Conservation (phyloP, 2,888 invertebrate genomes). For the Cyrtodaria siliqua region DNA sequence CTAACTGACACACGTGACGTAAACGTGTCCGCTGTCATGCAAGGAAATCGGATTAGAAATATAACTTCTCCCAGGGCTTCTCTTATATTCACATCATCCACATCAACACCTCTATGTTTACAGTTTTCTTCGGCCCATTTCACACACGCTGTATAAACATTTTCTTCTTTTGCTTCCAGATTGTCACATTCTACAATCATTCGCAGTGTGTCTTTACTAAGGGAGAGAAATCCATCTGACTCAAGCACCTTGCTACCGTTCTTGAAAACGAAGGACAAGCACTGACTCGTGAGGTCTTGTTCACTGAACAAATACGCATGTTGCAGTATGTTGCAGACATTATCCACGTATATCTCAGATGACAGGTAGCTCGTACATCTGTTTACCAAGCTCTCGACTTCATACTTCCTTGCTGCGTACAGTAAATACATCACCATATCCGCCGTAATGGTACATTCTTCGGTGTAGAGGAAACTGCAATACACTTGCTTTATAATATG, state of each 20-base stretch:
- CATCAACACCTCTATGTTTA: slow-evolving; percentile 35
- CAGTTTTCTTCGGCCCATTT: slow-evolving; percentile 64
- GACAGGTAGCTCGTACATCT: slow-evolving; percentile 90
- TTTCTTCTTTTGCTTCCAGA: slow-evolving; percentile 87
- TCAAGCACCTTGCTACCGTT: slow-evolving; percentile 18
- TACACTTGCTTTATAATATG: too few relatives aligned
- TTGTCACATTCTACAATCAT: slow-evolving; percentile 90
- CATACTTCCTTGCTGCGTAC: slow-evolving; percentile 91
- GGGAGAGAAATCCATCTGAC: slow-evolving; percentile 88
- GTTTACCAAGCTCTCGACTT: slow-evolving; percentile 90
- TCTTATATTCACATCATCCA: slow-evolving; percentile 34
- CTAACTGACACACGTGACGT: slow-evolving; percentile 9
- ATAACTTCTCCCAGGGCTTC: slow-evolving; percentile 57
- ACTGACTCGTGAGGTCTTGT: slow-evolving; percentile 87
- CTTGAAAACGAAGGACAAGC: slow-evolving; percentile 17
- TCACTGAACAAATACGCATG: slow-evolving; percentile 68
- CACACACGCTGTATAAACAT: slow-evolving; percentile 58
- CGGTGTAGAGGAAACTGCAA: slow-evolving; percentile 89
- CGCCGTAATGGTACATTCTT: slow-evolving; percentile 88
- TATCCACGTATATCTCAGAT: slow-evolving; percentile 82
- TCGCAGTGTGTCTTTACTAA: slow-evolving; percentile 89
- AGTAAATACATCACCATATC: slow-evolving; percentile 90
- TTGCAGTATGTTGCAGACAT: slow-evolving; percentile 87
- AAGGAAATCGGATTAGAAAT: slow-evolving; percentile 64
- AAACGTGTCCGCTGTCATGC: slow-evolving; percentile 45